Conservation (phyloP, 2,797 vertebrate species). For the Pelochelys cantorii region DNA sequence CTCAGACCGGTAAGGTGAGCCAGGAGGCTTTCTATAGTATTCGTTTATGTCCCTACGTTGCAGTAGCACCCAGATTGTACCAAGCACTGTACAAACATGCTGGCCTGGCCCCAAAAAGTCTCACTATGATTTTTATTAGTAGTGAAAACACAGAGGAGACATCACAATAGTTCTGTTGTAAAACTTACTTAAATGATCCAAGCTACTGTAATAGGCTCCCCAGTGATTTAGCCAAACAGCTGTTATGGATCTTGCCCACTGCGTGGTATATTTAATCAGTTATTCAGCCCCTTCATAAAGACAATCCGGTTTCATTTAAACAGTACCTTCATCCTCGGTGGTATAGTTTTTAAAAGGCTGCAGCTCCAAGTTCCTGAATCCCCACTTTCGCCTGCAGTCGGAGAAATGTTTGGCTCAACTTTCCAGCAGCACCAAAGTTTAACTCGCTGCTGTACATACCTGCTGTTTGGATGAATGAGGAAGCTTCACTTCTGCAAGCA, state of each 20-base stretch:
- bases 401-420: slow-evolving; percentile 39
- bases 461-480: slow-evolving; percentile 41
- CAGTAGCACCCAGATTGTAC: neutral
- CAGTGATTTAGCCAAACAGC: slow-evolving; percentile 56
- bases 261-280: slow-evolving; percentile 6
- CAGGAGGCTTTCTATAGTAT: neutral
- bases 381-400: neutral
- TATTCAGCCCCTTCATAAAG: slow-evolving; percentile 53
- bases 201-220: slow-evolving; percentile 14
- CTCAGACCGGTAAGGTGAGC: neutral
- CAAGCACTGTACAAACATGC: neutral
- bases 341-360: slow-evolving; percentile 39
- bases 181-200: slow-evolving; percentile 8
- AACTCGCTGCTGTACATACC: slow-evolving; percentile 50
- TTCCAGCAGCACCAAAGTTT: slow-evolving; percentile 21
- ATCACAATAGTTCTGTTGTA: neutral
- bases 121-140: neutral
- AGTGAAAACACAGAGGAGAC: neutral
- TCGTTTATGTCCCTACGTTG: neutral
- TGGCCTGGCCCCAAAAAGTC: neutral
- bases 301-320: slow-evolving; percentile 41
- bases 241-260: slow-evolving; percentile 29
- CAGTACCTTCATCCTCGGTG: slow-evolving; percentile 38
- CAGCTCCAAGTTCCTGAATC: slow-evolving; percentile 17
- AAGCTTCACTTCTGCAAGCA: slow-evolving; percentile 48